These are phyloP conservation scores for Melanerpes aurifrons DNA, from an alignment of 2,113 vertebrate genomes.

Conservation along the genomic window DNA sequence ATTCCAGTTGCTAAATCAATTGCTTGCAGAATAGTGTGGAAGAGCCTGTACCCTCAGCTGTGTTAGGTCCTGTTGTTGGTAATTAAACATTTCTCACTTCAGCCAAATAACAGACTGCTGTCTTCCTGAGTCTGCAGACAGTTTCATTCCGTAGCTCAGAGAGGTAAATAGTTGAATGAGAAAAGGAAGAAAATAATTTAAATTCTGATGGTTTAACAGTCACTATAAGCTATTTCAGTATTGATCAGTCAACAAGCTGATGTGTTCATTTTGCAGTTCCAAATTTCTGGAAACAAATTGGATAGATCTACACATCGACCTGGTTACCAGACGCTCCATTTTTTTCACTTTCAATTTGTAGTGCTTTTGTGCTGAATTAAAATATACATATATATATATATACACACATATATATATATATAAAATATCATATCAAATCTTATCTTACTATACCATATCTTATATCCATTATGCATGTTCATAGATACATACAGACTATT, in stretches of 20 bases:
- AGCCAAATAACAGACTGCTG: neutral
- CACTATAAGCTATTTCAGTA: neutral
- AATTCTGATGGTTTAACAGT: neutral
- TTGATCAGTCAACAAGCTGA: neutral
- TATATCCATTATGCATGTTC: neutral
- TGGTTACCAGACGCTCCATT: neutral
- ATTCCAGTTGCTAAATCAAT: neutral
- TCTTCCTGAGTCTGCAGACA: neutral
- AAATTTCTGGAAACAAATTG: neutral
- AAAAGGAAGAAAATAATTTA: neutral
- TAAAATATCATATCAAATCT: too few species aligned
- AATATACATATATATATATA: neutral
- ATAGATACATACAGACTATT: neutral
- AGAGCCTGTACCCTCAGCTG: neutral
- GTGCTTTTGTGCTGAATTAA: neutral
- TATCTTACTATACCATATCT: neutral
- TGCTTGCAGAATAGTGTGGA: neutral
- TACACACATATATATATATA: too few species aligned
- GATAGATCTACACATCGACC: neutral
- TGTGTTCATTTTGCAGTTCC: neutral
- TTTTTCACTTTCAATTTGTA: neutral
- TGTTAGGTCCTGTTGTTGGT: neutral
- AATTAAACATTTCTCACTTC: conserved; percentile 12
- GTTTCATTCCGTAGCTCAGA: neutral
- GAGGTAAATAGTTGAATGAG: neutral